Percentiles rank a stretch among this genome's conserved stretches.
These are phyloP conservation scores for Pleuronectes platessa DNA, from an alignment of 2,113 vertebrate species.

Conservation along the genomic window DNA sequence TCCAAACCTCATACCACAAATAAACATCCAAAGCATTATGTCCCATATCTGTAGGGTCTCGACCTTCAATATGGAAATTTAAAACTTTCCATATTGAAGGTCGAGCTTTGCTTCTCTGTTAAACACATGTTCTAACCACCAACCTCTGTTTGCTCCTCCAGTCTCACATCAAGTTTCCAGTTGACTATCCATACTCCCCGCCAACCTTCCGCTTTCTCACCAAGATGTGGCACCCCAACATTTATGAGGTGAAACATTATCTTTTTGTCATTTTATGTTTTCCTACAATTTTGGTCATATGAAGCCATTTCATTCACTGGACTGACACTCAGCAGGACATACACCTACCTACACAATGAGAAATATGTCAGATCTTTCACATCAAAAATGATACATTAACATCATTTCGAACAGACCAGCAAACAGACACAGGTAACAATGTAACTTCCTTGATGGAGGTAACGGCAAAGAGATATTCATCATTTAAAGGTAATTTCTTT, in stretches of 20 bases:
- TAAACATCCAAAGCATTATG: no score
- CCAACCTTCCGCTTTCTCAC: constrained; percentile 99
- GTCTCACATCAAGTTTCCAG: constrained; percentile 99
- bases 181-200: constrained; percentile 98
- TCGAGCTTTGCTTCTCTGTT: neutral
- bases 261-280: neutral
- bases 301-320: no score
- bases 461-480: neutral
- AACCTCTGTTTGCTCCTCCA: constrained; percentile 66
- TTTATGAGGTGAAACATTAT: constrained; percentile 92
- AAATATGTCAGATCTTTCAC: no score
- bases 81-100: no score
- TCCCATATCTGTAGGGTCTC: no score
- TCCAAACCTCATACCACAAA: no score
- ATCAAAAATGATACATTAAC: no score
- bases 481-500: neutral
- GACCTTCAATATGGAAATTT: no score
- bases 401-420: no score
- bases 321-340: no score
- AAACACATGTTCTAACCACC: constrained; percentile 13
- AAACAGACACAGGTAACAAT: neutral
- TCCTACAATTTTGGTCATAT: neutral
- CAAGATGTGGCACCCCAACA: constrained; percentile 99
- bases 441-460: neutral
- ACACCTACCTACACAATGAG: no score